Conservation (phyloP, 2,797 vertebrate genomes). For the Paedocypris micromegethes region DNA sequence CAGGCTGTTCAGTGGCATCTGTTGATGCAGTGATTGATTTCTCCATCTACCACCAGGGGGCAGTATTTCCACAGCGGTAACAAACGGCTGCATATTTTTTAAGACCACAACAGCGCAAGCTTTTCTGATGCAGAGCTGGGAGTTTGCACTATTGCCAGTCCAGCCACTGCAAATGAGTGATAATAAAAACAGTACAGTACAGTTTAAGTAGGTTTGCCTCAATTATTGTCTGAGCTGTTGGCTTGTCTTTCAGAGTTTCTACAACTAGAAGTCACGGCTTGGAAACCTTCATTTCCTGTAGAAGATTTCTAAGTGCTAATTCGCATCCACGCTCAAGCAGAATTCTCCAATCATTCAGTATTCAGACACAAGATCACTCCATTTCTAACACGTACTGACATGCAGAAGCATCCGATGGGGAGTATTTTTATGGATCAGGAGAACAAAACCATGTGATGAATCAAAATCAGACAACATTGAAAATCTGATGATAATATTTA, state of each 20-base stretch:
- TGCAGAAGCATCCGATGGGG: too few species aligned
- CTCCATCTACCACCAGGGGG: conserved; percentile 63
- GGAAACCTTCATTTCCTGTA: conserved; percentile 2
- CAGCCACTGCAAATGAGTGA: conserved; percentile 65
- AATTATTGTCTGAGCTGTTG: conserved; percentile 35
- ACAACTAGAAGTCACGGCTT: conserved; percentile 15
- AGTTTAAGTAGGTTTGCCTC: conserved; percentile 31
- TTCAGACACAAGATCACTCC: too few species aligned
- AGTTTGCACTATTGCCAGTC: conserved; percentile 67
- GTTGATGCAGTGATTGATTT: conserved; percentile 24
- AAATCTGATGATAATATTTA: too few species aligned
- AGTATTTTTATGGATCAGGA: too few species aligned
- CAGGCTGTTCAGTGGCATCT: conserved; percentile 36
- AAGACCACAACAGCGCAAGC: conserved; percentile 56
- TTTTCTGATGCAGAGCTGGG: conserved; percentile 65
- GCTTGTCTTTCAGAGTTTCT: conserved; percentile 30
- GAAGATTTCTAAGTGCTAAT: conserved; percentile 18
- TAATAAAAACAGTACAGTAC: conserved; percentile 46
- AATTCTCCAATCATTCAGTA: too few species aligned
- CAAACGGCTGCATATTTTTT: not conserved
- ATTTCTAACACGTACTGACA: too few species aligned
- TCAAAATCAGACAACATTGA: too few species aligned
- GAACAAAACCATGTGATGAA: too few species aligned
- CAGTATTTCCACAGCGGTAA: conserved; percentile 57
- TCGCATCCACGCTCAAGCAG: conserved; percentile 13